Conservation (phyloP, 1,140 invertebrate species). For the Cryptotermes secundus region DNA sequence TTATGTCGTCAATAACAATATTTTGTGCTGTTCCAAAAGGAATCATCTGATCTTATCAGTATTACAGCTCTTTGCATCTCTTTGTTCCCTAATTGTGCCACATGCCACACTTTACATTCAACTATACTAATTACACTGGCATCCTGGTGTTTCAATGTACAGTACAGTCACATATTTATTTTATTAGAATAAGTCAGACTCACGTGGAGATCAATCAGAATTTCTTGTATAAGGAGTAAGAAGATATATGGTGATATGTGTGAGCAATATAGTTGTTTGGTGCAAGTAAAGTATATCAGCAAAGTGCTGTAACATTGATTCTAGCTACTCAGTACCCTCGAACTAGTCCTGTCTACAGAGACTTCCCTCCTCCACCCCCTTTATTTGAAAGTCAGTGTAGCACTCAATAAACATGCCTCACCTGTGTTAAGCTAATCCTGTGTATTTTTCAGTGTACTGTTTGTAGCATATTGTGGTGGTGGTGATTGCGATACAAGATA, state of each 20-base stretch:
- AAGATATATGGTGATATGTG: neutral
- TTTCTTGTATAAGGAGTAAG: neutral
- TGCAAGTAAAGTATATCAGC: neutral
- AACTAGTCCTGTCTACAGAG: neutral
- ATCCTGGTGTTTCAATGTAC: no score
- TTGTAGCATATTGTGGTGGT: slow-evolving; percentile 4
- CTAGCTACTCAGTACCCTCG: neutral
- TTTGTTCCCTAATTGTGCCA: neutral
- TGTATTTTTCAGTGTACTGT: neutral
- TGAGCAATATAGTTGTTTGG: neutral
- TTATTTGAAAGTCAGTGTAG: neutral
- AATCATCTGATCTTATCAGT: neutral
- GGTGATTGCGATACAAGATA: neutral
- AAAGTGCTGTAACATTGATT: slow-evolving; percentile 10
- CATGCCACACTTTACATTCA: neutral
- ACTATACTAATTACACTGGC: no score
- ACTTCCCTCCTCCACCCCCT: neutral
- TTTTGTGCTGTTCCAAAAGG: neutral
- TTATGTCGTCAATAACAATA: neutral
- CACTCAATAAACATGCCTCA: neutral
- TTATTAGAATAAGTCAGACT: no score
- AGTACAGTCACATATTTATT: no score
- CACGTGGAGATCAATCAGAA: neutral
- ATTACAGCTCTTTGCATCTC: neutral
- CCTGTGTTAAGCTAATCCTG: neutral